These are phyloP conservation scores for Stenurella melanura DNA, from an alignment of 2,888 invertebrate species.

Conservation along the genomic window DNA sequence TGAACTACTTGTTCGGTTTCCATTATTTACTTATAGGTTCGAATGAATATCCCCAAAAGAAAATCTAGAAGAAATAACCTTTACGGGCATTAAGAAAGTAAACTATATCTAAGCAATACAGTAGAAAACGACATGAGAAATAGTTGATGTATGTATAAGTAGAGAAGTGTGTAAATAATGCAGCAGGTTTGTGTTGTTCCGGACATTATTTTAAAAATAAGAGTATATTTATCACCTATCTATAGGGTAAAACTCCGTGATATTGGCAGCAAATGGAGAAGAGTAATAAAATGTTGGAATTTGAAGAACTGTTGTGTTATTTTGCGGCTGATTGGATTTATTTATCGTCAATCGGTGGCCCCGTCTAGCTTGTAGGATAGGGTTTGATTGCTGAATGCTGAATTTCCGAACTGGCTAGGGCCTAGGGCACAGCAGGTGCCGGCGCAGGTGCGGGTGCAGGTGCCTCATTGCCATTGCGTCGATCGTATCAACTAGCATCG, in stretches of 20 bases:
- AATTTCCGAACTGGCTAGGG: constrained; percentile 56
- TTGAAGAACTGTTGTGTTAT: constrained; percentile 55
- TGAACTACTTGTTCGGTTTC: too few species aligned
- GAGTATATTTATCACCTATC: too few species aligned
- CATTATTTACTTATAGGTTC: too few species aligned
- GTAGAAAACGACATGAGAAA: too few species aligned
- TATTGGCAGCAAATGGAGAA: background rate
- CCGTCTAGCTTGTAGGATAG: constrained; percentile 70
- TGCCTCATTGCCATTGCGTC: constrained; percentile 68
- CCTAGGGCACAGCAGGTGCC: constrained; percentile 59
- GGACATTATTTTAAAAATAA: too few species aligned
- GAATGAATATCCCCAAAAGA: too few species aligned
- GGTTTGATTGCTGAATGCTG: constrained; percentile 70
- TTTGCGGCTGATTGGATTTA: constrained; percentile 29
- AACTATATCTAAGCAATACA: too few species aligned
- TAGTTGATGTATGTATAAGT: too few species aligned
- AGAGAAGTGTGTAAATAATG: too few species aligned
- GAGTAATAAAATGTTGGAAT: background rate
- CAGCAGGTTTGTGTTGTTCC: too few species aligned
- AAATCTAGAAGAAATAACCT: too few species aligned
- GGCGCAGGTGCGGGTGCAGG: constrained; percentile 65
- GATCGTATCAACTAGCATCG: constrained; percentile 55
- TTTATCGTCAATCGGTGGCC: constrained; percentile 56
- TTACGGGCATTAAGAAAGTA: too few species aligned
- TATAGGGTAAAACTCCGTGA: background rate